Evolutionary conservation across 1,140 invertebrate species (phyloP).

Genomic region (Caenorhabditis tropicalis): DNA sequence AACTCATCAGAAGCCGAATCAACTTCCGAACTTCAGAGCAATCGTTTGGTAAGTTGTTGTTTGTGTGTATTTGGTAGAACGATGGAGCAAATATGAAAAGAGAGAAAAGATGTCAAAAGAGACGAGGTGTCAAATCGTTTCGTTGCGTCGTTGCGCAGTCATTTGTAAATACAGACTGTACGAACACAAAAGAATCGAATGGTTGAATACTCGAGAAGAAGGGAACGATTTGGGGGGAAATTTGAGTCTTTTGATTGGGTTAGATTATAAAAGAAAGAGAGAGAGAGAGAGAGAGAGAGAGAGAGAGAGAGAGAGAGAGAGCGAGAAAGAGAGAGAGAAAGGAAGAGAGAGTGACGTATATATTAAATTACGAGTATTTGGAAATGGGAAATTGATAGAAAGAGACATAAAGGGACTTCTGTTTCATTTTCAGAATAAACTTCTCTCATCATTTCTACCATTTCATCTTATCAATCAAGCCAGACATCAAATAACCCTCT

Average conservation of each 20-base stretch:
- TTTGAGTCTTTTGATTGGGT: constrained; percentile 37
- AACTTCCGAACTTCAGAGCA: constrained; percentile 58
- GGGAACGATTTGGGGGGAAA: not conserved
- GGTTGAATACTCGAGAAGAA: not conserved
- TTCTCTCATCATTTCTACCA: constrained; percentile 63
- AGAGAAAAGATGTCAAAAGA: constrained; percentile 1
- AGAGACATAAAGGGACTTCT: not conserved
- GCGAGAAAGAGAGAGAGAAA: not conserved
- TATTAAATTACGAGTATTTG: not conserved
- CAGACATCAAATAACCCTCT: constrained; percentile 60
- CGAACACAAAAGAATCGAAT: constrained; percentile 4
- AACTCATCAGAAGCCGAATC: constrained; percentile 64
- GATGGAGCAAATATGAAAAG: not conserved
- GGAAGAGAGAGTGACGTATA: not conserved
- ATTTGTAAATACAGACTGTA: constrained; percentile 27
- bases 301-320: not conserved
- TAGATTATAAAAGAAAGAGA: not conserved
- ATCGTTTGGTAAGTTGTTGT: constrained; percentile 60
- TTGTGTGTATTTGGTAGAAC: not conserved
- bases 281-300: not conserved
- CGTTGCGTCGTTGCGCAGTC: constrained; percentile 28
- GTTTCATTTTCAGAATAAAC: constrained; percentile 59
- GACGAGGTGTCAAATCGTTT: constrained; percentile 1
- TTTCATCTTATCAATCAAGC: constrained; percentile 63
- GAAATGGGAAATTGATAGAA: not conserved